These are phyloP conservation scores for Dryadula phaetusa DNA, from an alignment of 2,888 invertebrate species.

Conservation along the genomic window DNA sequence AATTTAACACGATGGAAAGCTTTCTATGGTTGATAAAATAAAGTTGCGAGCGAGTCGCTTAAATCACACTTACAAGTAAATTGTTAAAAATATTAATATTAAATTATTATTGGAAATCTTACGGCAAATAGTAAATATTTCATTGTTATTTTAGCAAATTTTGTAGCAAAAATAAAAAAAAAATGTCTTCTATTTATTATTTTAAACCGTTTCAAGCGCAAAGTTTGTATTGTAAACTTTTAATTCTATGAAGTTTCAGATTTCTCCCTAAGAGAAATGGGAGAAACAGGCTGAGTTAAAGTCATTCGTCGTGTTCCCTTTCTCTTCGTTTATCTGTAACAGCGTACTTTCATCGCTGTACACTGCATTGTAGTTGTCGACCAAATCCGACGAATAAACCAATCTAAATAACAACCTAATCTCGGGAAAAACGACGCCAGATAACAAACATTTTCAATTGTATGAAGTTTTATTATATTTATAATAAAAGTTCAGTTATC, in stretches of 20 bases:
- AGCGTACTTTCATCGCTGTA: constrained; percentile 50
- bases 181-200: neutral
- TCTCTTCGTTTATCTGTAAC: constrained; percentile 51
- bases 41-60: constrained; percentile 26
- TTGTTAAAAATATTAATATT: neutral
- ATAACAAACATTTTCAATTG: constrained; percentile 35
- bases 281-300: constrained; percentile 45
- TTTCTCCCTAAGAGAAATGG: constrained; percentile 36
- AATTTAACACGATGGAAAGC: constrained; percentile 28
- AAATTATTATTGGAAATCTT: no score
- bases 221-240: neutral
- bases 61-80: constrained; percentile 6
- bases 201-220: neutral
- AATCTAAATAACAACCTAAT: constrained; percentile 40
- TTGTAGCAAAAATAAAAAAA: no score
- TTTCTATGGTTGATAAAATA: constrained; percentile 23
- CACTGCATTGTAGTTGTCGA: constrained; percentile 45
- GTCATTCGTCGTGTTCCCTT: constrained; percentile 50
- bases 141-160: no score
- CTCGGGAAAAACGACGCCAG: constrained; percentile 28
- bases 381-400: constrained; percentile 40
- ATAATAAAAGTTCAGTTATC: constrained; percentile 17
- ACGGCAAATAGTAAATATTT: no score
- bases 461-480: constrained; percentile 43
- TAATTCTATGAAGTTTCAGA: constrained; percentile 13